Base-by-base conservation (phyloP, 30 jellyfish, hydroid and myxozoan genomes). In the Cassiopea xamachana region DNA sequence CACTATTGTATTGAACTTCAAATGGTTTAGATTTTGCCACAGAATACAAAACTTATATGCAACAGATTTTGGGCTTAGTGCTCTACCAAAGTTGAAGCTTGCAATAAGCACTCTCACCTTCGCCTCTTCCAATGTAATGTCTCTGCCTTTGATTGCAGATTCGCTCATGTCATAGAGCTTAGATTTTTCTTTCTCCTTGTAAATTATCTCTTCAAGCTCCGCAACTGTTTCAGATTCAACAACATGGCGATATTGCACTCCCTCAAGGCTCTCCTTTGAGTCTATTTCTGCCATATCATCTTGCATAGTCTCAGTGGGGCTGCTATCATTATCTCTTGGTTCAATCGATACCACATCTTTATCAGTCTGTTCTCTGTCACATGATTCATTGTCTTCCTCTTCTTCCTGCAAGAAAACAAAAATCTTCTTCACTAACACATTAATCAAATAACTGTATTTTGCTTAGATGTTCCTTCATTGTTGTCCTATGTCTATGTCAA, bases 41-140 rank as follows among this genome's bases (percentile, higher is more conserved):
- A 27, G 39, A 27, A 27, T 27, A 27, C 39, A 27, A 27, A 27
- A 27, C 39, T 27, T 27, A 27, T 27, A 27, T 27, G 39, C 39
- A 27, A 27, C 39, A 27, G 39, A 27, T 55, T 6, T 55, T 55
- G 7, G 64, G 64, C 64, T 10, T 55, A 3, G 64, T 3, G 64
- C 64, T 55, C 7, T 6, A 55, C 64, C 64, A 55, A 6, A 55
- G 7, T 3, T 10, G 12, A 55, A 55, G 64, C 7, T 10, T 55
- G 64, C 12, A 55, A 3, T 10, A 0, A 3, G 12, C 12, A 55
- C 64, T 55, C 64, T 55, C 58, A 84, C 92, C 92, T 70, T 84
- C 18, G 92, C 85, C 39, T 84, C 92, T 17, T 71, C 86, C 47
- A 43, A 47, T 0, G 92, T 84, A 27, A 84, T 84, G 50, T 60